A percentile compares a stretch with the other conserved stretches of the same genome.
These are phyloP conservation scores for Machimus rusticus DNA, from an alignment of 2,888 invertebrate genomes.

Conservation along the genomic window DNA sequence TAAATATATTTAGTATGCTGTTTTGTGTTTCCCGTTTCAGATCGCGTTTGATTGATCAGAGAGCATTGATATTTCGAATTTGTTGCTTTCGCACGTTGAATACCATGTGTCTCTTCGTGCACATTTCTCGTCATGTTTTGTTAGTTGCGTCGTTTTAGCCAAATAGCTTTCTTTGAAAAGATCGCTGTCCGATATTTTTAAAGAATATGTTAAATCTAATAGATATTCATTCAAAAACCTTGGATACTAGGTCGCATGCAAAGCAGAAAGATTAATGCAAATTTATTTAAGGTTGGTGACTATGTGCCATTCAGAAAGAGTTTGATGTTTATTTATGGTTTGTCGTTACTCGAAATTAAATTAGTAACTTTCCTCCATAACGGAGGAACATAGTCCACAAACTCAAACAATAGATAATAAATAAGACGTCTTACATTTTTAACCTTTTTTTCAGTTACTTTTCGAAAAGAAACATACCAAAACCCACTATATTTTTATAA, in stretches of 20 bases:
- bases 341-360: too few relatives aligned
- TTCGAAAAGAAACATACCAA: too few relatives aligned
- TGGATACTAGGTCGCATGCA: background rate
- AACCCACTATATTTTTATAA: too few relatives aligned
- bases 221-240: background rate
- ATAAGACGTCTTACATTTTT: too few relatives aligned
- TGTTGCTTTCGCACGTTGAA: background rate
- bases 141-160: background rate
- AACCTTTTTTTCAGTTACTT: too few relatives aligned
- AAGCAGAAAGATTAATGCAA: background rate
- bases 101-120: background rate
- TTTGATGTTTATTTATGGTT: background rate
- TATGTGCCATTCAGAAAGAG: background rate
- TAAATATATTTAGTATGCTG: background rate
- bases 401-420: too few relatives aligned
- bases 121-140: background rate
- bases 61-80: background rate
- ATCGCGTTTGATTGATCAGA: background rate
- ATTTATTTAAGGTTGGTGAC: background rate
- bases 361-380: too few relatives aligned
- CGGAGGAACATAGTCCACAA: too few relatives aligned
- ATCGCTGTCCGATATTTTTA: background rate
- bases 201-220: background rate
- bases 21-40: background rate
- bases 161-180: background rate